These are phyloP conservation scores for Dinomys branickii DNA, from an alignment of 2,113 vertebrate species.

Conservation along the genomic window DNA sequence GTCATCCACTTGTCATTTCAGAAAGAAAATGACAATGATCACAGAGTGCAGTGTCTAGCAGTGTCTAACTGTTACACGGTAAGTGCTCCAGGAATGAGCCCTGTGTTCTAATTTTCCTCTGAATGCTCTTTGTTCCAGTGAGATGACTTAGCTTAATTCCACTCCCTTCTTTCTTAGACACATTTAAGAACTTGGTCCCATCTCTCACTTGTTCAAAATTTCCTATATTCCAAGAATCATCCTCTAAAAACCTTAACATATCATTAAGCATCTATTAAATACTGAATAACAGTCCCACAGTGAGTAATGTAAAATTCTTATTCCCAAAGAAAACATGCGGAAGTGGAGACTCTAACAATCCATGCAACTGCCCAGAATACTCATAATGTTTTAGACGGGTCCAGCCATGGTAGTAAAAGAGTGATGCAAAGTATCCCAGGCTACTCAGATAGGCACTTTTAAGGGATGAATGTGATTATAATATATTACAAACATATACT, in stretches of 20 bases:
- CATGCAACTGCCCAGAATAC: background rate
- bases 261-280: background rate
- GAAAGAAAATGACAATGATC: background rate
- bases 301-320: too few species aligned
- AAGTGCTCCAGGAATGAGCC: background rate
- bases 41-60: background rate
- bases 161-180: background rate
- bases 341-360: background rate
- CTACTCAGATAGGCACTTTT: background rate
- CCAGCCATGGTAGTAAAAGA: background rate
- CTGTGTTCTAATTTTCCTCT: background rate
- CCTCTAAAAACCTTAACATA: background rate
- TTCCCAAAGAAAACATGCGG: background rate
- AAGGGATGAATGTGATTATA: background rate
- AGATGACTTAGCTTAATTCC: background rate
- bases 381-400: background rate
- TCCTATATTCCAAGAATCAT: background rate
- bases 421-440: background rate
- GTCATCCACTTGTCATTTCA: background rate
- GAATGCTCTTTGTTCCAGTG: background rate
- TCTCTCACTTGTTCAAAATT: background rate
- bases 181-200: background rate
- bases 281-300: background rate
- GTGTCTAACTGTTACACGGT: background rate
- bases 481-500: background rate